Conservation (phyloP, 2,888 invertebrate species). For the Pollenia labialis region DNA sequence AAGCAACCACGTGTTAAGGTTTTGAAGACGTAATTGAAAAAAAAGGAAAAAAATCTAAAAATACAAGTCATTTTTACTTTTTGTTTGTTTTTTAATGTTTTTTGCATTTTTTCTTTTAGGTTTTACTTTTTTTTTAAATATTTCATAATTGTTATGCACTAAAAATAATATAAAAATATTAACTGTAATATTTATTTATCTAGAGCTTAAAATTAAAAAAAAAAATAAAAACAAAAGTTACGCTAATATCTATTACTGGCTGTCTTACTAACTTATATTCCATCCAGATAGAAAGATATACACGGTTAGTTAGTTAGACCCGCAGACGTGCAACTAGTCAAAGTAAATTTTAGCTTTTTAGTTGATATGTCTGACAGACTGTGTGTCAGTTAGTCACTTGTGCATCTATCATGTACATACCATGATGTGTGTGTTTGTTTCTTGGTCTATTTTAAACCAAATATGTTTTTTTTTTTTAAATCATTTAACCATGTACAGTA, state of each 20-base stretch:
- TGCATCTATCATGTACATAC: constrained; percentile 30
- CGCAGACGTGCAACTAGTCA: constrained; percentile 15
- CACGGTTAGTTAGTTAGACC: constrained; percentile 12
- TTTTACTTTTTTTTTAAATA: constrained; percentile 33
- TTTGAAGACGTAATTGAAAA: constrained; percentile 45
- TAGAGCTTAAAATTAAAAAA: constrained; percentile 61
- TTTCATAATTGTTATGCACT: constrained; percentile 74
- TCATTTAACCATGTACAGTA: constrained; percentile 45
- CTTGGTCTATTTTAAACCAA: constrained; percentile 19
- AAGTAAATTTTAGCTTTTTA: constrained; percentile 5
- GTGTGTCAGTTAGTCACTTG: not conserved
- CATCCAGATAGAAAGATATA: constrained; percentile 53
- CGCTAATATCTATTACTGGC: constrained; percentile 56
- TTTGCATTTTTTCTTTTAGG: constrained; percentile 61
- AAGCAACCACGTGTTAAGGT: constrained; percentile 64
- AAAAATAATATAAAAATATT: constrained; percentile 61
- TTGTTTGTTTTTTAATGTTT: constrained; percentile 38
- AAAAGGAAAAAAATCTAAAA: not conserved
- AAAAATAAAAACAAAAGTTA: constrained; percentile 41
- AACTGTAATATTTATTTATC: constrained; percentile 68
- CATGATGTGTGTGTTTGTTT: not conserved
- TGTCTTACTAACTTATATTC: constrained; percentile 30
- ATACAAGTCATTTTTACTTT: constrained; percentile 48
- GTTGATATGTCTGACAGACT: not conserved
- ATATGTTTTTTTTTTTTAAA: constrained; percentile 20